Conservation (phyloP, 2,797 vertebrate genomes). For the Urosaurus nigricauda region DNA sequence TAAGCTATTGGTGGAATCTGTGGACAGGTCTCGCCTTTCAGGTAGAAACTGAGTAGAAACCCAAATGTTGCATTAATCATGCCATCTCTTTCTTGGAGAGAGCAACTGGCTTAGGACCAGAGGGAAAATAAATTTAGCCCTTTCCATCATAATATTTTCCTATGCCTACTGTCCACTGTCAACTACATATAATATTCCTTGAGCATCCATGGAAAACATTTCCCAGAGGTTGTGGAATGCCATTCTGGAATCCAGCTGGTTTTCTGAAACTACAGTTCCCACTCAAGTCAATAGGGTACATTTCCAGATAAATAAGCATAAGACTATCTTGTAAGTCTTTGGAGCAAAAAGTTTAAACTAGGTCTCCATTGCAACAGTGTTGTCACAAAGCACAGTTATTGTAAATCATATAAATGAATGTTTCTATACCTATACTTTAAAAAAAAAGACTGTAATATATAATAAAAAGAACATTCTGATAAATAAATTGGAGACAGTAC, state of each 20-base stretch:
- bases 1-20: neutral
- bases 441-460: neutral
- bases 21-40: neutral
- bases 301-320: neutral
- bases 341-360: neutral
- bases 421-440: neutral
- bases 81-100: neutral
- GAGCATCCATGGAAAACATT: neutral
- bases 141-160: neutral
- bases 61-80: neutral
- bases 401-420: slow-evolving; percentile 21
- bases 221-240: neutral
- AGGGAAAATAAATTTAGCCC: neutral
- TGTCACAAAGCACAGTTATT: neutral
- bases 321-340: neutral
- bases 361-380: neutral
- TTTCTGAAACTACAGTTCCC: neutral
- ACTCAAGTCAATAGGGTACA: neutral
- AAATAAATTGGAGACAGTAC: slow-evolving; percentile 37
- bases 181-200: neutral
- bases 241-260: neutral
- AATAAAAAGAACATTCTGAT: slow-evolving; percentile 24
- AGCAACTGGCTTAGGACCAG: neutral
- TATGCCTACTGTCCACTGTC: neutral
- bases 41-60: neutral